Base-by-base conservation (phyloP, 2,888 invertebrate species). In the Criorhina ranunculi region DNA sequence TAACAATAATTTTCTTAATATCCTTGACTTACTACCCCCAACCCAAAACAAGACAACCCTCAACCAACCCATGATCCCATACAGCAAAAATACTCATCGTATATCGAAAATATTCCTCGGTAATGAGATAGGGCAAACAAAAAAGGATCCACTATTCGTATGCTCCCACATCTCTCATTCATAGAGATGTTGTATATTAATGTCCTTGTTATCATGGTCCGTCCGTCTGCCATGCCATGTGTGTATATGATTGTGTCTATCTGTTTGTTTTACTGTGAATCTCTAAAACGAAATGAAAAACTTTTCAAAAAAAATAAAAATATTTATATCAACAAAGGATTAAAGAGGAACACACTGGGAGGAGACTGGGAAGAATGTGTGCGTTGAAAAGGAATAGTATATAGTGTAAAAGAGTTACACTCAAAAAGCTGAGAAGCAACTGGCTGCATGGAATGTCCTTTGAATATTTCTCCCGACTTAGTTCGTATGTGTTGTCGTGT, bases 101-200 rank as follows among this genome's bases (percentile, higher is more conserved):
- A 44, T 64, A 64, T 64, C 44, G 53, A 44, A 55, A 64, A 64
- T 62, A 73, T 62, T 17, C 60, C 35, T 53, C 24, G 9, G 42
- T 73, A 73, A 62, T 73, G 62, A 73, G 62, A 53, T 73, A 44
- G 19, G 73, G 24, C 4, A 24, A 4, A 24, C 24, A 44, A 64
- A 62, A 44, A 35, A 55, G 35, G 57, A 46, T 44, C 44, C 24
- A 24, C 24, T 24, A 24, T 24, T 24, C 24, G 24, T 24, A 24
- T 24, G 35, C 9, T 12, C 33, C 17, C 51, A 24, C 51, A 60
- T 60, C 49, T 40, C 70, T 40, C 70, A 73, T 62, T 73, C 62
- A 55, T 55, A 24, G 62, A 53, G 51, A 46, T 64, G 53, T 44
- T 73, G 49, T 51, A 72, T 55, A 64, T 64, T 72, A 60, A 72